These are phyloP conservation scores for Zosterops borbonicus DNA, from an alignment of 2,113 vertebrate genomes.

Conservation along the genomic window DNA sequence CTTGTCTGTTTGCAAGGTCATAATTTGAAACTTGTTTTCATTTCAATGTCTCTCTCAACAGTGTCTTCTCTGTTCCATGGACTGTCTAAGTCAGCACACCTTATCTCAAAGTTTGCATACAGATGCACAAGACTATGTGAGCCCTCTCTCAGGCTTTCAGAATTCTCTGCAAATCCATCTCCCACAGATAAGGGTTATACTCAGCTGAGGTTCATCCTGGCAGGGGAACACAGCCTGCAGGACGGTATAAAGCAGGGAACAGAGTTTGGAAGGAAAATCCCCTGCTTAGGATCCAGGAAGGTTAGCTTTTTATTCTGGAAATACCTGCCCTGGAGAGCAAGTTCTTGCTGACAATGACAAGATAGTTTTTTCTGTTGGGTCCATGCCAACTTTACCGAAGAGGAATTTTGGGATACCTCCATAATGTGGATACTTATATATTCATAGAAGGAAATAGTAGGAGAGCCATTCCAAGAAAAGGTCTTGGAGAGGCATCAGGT, in stretches of 20 bases:
- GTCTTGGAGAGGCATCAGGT: neutral
- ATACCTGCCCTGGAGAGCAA: neutral
- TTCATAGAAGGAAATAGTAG: neutral
- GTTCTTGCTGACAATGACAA: neutral
- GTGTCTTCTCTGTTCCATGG: neutral
- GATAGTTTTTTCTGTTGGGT: neutral
- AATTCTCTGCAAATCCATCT: neutral
- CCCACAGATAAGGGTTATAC: neutral
- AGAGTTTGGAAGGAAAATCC: neutral
- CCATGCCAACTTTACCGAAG: neutral
- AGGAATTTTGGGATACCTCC: neutral
- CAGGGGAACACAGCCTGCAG: accelerated
- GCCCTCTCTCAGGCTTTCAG: neutral
- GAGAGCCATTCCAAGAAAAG: neutral
- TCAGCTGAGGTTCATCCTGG: neutral
- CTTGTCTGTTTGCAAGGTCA: neutral
- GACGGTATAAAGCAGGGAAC: neutral
- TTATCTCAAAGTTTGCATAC: neutral
- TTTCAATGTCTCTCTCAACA: neutral
- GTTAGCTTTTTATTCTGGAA: neutral
- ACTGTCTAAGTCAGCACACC: neutral
- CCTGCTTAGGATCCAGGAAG: neutral
- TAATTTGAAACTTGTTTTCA: neutral
- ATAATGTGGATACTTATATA: neutral
- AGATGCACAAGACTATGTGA: neutral